These are phyloP conservation scores for Psittacula cyanocephala DNA, from an alignment of 2,113 vertebrate species.

Conservation along the genomic window DNA sequence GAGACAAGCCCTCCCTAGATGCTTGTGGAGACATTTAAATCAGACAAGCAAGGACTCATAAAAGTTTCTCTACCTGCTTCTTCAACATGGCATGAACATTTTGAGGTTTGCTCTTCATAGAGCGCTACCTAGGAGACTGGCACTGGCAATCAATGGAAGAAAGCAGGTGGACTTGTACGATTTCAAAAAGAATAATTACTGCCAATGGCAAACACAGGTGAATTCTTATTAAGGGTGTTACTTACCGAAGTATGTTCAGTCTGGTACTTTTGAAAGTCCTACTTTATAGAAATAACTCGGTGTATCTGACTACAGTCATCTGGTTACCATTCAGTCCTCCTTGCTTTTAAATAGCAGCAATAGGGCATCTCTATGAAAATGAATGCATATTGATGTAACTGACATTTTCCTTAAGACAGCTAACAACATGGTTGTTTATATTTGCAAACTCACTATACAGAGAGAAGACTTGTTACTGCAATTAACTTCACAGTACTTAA, in stretches of 20 bases:
- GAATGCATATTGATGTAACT: neutral
- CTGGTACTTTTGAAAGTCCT: neutral
- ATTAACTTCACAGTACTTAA: neutral
- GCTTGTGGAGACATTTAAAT: neutral
- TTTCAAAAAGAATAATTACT: neutral
- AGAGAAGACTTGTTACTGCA: neutral
- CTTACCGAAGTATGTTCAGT: fast-evolving
- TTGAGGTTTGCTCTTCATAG: neutral
- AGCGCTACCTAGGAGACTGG: neutral
- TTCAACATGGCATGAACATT: neutral
- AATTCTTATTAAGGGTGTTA: neutral
- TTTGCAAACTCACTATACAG: neutral
- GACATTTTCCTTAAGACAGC: neutral
- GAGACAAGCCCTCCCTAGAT: neutral
- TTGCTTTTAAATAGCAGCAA: neutral
- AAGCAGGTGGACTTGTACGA: neutral
- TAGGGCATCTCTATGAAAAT: neutral
- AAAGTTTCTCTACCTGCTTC: neutral
- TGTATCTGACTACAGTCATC: neutral
- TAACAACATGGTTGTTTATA: neutral
- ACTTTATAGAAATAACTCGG: neutral
- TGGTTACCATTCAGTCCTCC: neutral
- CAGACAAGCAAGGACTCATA: neutral
- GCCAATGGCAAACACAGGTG: neutral
- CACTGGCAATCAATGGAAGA: neutral